A percentile compares a stretch with the other conserved stretches of the same genome.
Evolutionary conservation across 2,888 invertebrate species (phyloP).

Genomic region (Agrochola litura): DNA sequence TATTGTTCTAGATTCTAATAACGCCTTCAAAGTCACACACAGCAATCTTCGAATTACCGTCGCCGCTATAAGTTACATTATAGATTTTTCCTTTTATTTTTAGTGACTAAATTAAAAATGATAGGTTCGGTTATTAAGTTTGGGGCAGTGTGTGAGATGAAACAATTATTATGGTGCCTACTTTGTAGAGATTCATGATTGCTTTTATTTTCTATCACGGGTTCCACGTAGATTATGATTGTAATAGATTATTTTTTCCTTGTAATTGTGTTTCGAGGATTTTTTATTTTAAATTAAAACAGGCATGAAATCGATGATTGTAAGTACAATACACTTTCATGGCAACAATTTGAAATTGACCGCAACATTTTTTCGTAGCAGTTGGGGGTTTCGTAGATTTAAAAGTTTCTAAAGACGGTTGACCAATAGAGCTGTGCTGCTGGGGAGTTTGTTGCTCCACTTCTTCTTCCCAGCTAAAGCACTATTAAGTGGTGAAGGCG

Average conservation of each 20-base stretch:
- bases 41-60: constrained; percentile 30
- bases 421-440: too few species aligned
- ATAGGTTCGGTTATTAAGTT: constrained; percentile 74
- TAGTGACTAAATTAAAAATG: constrained; percentile 76
- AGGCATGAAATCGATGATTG: background rate
- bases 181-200: constrained; percentile 17
- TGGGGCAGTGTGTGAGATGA: constrained; percentile 44
- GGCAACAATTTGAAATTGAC: background rate
- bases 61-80: background rate
- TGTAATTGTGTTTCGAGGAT: background rate
- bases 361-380: background rate
- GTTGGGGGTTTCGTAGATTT: background rate
- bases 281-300: background rate
- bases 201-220: constrained; percentile 22
- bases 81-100: constrained; percentile 55
- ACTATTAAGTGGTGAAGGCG: background rate
- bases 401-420: too few species aligned
- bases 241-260: constrained; percentile 3
- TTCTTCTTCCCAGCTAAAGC: background rate
- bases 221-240: constrained; percentile 8
- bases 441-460: background rate
- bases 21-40: background rate
- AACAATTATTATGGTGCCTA: constrained; percentile 33
- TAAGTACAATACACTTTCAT: background rate
- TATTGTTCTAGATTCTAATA: constrained; percentile 1